A percentile compares a stretch with the other conserved stretches of the same genome.
phyloP scores from a whole-genome alignment of 35 echinoderm and acorn worm species.

The Lytechinus pictus region DNA sequence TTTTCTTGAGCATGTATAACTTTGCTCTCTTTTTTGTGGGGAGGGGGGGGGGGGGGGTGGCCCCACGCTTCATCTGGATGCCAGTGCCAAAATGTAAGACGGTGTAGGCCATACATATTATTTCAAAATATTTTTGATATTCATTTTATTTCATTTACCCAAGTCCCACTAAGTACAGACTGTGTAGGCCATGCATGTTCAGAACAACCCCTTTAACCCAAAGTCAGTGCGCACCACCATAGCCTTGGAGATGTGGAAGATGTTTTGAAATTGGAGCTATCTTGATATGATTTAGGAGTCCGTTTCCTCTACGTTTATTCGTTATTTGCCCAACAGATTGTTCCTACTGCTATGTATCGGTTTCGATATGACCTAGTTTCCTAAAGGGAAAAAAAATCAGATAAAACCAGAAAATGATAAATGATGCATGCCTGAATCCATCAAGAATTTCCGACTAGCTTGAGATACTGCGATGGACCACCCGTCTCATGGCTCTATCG shows the following conservation, averaged over 20 bases:
- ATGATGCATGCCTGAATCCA: background rate
- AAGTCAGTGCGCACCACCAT: background rate
- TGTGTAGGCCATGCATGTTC: no score
- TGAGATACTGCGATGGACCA: background rate
- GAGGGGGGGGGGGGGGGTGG: no score
- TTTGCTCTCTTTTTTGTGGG: no score
- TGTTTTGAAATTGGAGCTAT: background rate
- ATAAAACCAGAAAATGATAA: background rate
- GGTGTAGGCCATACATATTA: no score
- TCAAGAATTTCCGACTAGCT: background rate
- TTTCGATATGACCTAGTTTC: background rate
- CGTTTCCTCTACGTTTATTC: background rate
- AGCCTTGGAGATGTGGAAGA: background rate
- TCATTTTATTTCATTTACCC: no score
- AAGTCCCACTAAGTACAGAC: no score
- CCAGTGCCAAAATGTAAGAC: no score
- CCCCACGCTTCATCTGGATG: no score
- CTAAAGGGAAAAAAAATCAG: background rate
- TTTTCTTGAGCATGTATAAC: no score
- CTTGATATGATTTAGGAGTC: background rate
- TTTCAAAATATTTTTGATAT: no score
- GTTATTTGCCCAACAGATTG: constrained; percentile 11
- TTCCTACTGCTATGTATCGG: background rate
- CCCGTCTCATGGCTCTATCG: background rate
- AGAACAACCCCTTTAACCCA: background rate